A percentile compares a stretch with the other conserved stretches of the same genome.
Conservation (phyloP, 1,140 invertebrate genomes). For the Heliothis subflexa region DNA sequence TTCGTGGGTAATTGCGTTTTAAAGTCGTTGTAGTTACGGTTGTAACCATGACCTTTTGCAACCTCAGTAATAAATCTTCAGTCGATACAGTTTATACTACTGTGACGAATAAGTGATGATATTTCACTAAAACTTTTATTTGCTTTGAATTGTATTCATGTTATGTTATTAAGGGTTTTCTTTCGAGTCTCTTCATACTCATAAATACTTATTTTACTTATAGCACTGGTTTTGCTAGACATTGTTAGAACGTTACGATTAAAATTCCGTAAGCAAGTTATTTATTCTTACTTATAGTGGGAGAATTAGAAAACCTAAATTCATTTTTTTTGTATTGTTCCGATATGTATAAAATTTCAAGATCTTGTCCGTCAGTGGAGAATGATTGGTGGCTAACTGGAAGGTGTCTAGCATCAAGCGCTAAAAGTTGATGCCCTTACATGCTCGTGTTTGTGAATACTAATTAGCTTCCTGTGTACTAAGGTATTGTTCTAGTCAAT, state of each 20-base stretch:
- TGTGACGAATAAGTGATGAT: slow-evolving; percentile 12
- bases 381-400: slow-evolving; percentile 10
- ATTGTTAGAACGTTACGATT: too few species aligned
- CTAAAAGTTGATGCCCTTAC: slow-evolving; percentile 35
- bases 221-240: too few species aligned
- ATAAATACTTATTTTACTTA: too few species aligned
- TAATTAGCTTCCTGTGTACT: slow-evolving; percentile 26
- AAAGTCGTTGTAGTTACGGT: slow-evolving; percentile 47
- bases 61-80: slow-evolving; percentile 5
- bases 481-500: slow-evolving; percentile 23
- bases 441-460: slow-evolving; percentile 39
- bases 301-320: too few species aligned
- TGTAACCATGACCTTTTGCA: slow-evolving; percentile 41
- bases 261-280: too few species aligned
- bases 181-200: too few species aligned
- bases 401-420: not conserved
- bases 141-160: not conserved
- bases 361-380: not conserved
- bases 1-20: slow-evolving; percentile 63
- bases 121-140: not conserved
- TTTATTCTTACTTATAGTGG: too few species aligned
- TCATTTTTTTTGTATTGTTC: too few species aligned
- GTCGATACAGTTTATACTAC: slow-evolving; percentile 3
- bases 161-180: too few species aligned
- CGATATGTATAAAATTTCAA: too few species aligned